Conservation (phyloP, 2,113 vertebrate species). For the Aptenodytes forsteri region DNA sequence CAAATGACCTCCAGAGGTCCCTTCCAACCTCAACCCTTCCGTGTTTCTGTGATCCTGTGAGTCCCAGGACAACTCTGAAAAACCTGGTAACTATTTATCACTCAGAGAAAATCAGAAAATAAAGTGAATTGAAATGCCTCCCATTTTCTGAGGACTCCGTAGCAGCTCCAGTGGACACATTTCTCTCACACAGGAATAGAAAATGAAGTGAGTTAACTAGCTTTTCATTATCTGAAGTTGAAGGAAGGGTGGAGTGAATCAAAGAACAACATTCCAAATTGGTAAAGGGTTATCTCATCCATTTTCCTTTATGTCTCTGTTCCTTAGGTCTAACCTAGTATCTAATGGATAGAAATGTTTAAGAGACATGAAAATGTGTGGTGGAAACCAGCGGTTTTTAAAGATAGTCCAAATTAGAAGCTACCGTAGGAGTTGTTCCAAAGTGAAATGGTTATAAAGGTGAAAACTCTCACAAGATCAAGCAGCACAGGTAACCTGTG, state of each 20-base stretch:
- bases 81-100: not conserved
- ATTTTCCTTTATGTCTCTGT: not conserved
- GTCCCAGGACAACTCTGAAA: not conserved
- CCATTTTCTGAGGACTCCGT: not conserved
- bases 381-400: not conserved
- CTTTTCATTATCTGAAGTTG: not conserved
- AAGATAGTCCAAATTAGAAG: not conserved
- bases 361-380: not conserved
- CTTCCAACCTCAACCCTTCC: not conserved
- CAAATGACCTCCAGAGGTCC: not conserved
- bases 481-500: not conserved
- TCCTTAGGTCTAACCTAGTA: not conserved
- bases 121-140: not conserved
- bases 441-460: not conserved
- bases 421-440: not conserved
- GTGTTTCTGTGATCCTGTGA: not conserved
- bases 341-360: not conserved
- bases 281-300: not conserved
- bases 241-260: not conserved
- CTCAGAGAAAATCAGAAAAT: not conserved
- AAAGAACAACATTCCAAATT: not conserved
- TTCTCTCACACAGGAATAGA: not conserved
- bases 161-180: not conserved
- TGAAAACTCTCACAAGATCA: not conserved
- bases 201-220: not conserved